Base-by-base conservation (phyloP, 1,140 invertebrate species). In the Ips typographus region DNA sequence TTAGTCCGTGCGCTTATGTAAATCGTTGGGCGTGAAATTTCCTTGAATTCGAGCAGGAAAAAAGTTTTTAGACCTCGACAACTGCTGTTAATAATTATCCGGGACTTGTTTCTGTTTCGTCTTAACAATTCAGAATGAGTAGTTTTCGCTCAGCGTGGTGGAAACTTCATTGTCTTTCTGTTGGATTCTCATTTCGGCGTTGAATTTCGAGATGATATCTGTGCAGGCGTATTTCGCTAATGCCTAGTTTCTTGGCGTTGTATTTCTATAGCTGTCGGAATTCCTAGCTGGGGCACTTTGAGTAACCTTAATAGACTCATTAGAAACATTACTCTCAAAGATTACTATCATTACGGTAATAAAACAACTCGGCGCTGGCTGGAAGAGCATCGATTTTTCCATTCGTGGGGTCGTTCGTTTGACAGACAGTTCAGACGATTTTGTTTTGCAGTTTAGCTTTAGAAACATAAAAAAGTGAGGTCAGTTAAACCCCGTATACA, bases 101-200 rank as follows among this genome's bases (percentile, higher is more conserved):
- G 22, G 44, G 44, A 49, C 44, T 2, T 49, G 44, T 49, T 49
- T 49, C 44, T 49, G 2, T 49, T 49, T 49, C 22, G 44, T 22
- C 44, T 22, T 8, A 49, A 49, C 44, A 49, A 49, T 49, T 49
- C 6, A 6, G 44, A 49, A 49, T 49, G 22, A 49, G 44, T 22
- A 49, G 22, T 49, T 49, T 49, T 49, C 44, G 44, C 44, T 49
- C 44, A 1, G 44, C 44, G 44, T 49, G 44, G 44, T 49, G 44
- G 44, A 49, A 49, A 49, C 44, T 49, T 37, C 52, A 55, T 55
- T 55, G 52, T 55, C 52, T 55, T 55, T 37, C n/a, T 49, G 44
- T 55, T 36, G 36, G 37, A 55, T 55, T 37, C 44, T 47, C 44
- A 47, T 47, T 47, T 47, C 44, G 44, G 22, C 44, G 44, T 47